phyloP scores from a whole-genome alignment of 2,888 invertebrate species.

The Aplocera efformata region DNA sequence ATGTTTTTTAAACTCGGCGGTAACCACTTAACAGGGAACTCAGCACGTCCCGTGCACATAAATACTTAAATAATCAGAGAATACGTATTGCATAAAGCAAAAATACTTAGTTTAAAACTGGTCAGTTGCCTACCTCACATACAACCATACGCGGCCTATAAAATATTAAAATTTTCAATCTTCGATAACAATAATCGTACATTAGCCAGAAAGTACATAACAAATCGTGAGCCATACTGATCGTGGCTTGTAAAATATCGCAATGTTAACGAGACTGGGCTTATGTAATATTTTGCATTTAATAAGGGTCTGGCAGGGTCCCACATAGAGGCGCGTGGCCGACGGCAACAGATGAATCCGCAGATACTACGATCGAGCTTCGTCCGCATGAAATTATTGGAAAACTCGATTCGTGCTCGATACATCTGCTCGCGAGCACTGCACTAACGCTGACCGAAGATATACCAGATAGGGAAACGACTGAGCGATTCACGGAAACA shows the following conservation, averaged over 20 bases:
- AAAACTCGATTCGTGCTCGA: conserved; percentile 73
- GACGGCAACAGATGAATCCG: conserved; percentile 64
- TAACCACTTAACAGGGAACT: no score
- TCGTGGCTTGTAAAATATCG: conserved; percentile 62
- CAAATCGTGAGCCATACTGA: conserved; percentile 40
- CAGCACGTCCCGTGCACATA: no score
- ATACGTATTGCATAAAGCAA: no score
- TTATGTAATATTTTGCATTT: conserved; percentile 77
- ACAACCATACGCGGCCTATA: conserved; percentile 2
- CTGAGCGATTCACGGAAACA: conserved; percentile 10
- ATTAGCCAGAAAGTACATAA: conserved; percentile 21
- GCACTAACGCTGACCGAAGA: conserved; percentile 61
- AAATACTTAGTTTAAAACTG: no score
- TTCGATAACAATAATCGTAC: conserved; percentile 15
- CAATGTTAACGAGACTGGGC: conserved; percentile 69
- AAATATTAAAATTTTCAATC: conserved; percentile 14
- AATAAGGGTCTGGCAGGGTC: conserved; percentile 63
- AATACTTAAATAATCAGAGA: no score
- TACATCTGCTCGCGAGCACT: conserved; percentile 58
- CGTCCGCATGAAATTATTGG: conserved; percentile 76
- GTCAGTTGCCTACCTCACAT: no score
- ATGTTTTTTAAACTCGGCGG: no score
- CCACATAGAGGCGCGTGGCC: conserved; percentile 62
- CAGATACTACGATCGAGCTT: conserved; percentile 63
- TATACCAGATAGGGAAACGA: conserved; percentile 4